These are phyloP conservation scores for Rhyacophila brunnea DNA, from an alignment of 1,140 invertebrate species.

Conservation along the genomic window DNA sequence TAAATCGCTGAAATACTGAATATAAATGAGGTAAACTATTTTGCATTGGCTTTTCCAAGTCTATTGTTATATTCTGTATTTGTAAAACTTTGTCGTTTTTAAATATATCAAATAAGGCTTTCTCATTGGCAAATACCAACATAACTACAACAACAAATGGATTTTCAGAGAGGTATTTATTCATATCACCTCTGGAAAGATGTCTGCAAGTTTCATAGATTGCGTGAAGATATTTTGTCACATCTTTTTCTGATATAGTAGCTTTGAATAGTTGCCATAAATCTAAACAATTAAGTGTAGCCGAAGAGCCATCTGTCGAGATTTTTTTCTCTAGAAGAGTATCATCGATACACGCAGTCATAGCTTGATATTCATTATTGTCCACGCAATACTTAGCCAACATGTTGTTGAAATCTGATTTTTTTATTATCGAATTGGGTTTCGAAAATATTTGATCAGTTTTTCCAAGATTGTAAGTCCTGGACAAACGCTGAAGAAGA, in stretches of 20 bases:
- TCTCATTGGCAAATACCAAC: slow-evolving; percentile 47
- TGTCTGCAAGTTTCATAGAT: slow-evolving; percentile 53
- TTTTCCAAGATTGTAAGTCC: slow-evolving; percentile 53
- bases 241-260: slow-evolving; percentile 48
- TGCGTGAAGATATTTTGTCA: slow-evolving; percentile 47
- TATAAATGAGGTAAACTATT: slow-evolving; percentile 48
- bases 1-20: slow-evolving; percentile 48
- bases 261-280: slow-evolving; percentile 52
- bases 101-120: slow-evolving; percentile 52
- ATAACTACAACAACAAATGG: slow-evolving; percentile 49
- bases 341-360: slow-evolving; percentile 52
- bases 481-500: slow-evolving; percentile 54
- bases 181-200: slow-evolving; percentile 46
- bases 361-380: slow-evolving; percentile 52
- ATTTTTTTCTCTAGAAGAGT: slow-evolving; percentile 45
- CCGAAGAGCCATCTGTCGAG: slow-evolving; percentile 19
- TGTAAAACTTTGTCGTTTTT: slow-evolving; percentile 44
- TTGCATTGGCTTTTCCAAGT: slow-evolving; percentile 18
- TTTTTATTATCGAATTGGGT: slow-evolving; percentile 54
- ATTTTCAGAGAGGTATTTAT: slow-evolving; percentile 49
- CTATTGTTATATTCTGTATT: slow-evolving; percentile 39
- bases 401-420: slow-evolving; percentile 54
- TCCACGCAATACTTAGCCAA: slow-evolving; percentile 55
- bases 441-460: slow-evolving; percentile 56
- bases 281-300: slow-evolving; percentile 47